Evolutionary conservation across 2,888 invertebrate species (phyloP).

Genomic region (Willowsia nigromaculata): DNA sequence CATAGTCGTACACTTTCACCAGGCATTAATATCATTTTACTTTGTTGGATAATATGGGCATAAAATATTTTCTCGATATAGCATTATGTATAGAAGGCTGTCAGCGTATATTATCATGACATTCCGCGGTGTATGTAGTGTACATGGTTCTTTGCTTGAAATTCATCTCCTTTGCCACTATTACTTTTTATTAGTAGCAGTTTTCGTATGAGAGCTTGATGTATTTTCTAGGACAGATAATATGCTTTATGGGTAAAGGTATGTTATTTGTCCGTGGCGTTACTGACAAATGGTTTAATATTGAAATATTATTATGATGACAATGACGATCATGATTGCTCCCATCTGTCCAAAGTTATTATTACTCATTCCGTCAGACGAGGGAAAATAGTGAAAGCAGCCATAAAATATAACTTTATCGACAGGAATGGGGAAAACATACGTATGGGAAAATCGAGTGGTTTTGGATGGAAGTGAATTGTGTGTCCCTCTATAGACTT

Average conservation of each 20-base stretch:
- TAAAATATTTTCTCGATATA: not conserved
- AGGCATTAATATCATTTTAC: conserved; percentile 18
- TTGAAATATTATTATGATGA: conserved; percentile 29
- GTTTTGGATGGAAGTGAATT: no score
- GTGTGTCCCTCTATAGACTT: not conserved
- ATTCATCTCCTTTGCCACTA: not conserved
- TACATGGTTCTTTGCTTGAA: not conserved
- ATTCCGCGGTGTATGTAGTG: not conserved
- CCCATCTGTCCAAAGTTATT: conserved; percentile 15
- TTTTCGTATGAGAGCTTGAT: not conserved
- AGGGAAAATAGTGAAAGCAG: not conserved
- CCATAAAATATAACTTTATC: conserved; percentile 38
- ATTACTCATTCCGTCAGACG: conserved; percentile 32
- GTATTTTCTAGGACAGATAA: no score
- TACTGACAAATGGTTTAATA: conserved; percentile 5
- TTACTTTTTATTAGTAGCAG: not conserved
- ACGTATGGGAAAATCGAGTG: not conserved
- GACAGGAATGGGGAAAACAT: conserved; percentile 31
- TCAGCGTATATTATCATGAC: not conserved
- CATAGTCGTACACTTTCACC: not conserved
- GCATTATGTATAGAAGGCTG: not conserved
- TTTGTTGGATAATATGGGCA: not conserved
- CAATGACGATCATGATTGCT: not conserved
- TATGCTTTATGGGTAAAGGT: not conserved
- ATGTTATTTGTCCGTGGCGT: not conserved